Evolutionary conservation across 2,888 invertebrate species (phyloP), one percentile per base, ranked within the genome.

Genomic region (Zhengitettix transpicula): DNA sequence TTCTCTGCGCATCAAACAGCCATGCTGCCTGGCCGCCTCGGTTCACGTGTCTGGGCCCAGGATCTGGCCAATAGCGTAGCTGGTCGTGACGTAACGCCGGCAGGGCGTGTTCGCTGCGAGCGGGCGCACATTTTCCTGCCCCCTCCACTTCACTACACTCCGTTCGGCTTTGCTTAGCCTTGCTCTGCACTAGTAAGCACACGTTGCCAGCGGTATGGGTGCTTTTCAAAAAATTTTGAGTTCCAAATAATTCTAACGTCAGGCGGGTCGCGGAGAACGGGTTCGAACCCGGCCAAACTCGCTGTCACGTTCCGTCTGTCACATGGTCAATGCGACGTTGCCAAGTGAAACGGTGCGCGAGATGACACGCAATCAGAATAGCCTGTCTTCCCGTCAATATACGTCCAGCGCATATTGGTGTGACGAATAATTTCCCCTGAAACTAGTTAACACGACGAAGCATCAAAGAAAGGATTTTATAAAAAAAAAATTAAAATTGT

Each of bases 1-100:
- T n/a, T 47, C 72, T 73, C 72, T 73, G 72, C 71, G 73, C 73
- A 73, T 70, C 72, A 64, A n/a, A 47, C 73, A 71, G 72, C 73
- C 72, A 73, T 72, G 73, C 73, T 70, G 64, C 64, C 65, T 71
- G 70, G 57, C 71, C 71, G 71, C 72, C 72, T 69, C 71, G 69
- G 70, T 72, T 74, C 74, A 74, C 74, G 74, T 75, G 74, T 74
- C 73, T 69, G 71, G 71, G 72, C 67, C 68, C 70, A 68, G 12
- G 67, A 66, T 61, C 66, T 66, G 65, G 65, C 75, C 74, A 74
- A 75, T 74, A 62, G 63, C 66, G 65, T 63, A 63, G 65, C 65
- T 63, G 64, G 64, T 65, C 66, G 67, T 73, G 73, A 74, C 73
- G 73, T 74, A 73, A 72, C 70, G 65, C 14, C 65, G 68, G 71